Conservation (phyloP, 2,113 vertebrate genomes). For the Engystomops pustulosus region DNA sequence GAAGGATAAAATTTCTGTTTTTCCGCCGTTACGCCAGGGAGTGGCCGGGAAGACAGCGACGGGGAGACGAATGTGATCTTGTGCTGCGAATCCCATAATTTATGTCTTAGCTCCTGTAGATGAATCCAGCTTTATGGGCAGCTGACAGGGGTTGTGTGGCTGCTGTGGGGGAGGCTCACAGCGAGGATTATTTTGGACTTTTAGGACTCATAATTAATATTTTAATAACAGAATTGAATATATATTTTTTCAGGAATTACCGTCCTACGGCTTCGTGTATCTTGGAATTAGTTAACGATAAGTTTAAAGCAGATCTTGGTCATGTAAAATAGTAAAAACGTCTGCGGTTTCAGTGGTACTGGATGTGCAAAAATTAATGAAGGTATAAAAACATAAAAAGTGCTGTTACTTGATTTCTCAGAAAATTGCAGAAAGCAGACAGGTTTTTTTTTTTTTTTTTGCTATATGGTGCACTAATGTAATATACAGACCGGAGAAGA, state of each 20-base stretch:
- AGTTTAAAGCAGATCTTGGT: not conserved
- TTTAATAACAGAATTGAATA: conserved; percentile 21
- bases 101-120: conserved; percentile 11
- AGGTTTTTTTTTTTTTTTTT: no score
- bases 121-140: not conserved
- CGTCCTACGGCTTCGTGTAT: not conserved
- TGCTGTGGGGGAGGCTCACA: not conserved
- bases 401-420: not conserved
- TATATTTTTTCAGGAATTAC: not conserved
- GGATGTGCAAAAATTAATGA: not conserved
- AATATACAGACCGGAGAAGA: no score
- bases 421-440: not conserved
- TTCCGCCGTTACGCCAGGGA: conserved; percentile 29
- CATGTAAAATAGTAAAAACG: not conserved
- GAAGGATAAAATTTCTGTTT: conserved; percentile 19
- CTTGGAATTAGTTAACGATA: conserved; percentile 11
- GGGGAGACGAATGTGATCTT: conserved; percentile 10
- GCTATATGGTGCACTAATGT: no score
- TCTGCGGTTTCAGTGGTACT: not conserved
- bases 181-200: conserved; percentile 10
- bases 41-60: conserved; percentile 17
- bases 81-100: conserved; percentile 4
- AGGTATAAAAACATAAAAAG: not conserved
- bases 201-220: conserved; percentile 26
- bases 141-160: conserved; percentile 21